These are phyloP conservation scores for Micrastur ruficollis DNA, from an alignment of 2,797 vertebrate genomes.

Conservation along the genomic window DNA sequence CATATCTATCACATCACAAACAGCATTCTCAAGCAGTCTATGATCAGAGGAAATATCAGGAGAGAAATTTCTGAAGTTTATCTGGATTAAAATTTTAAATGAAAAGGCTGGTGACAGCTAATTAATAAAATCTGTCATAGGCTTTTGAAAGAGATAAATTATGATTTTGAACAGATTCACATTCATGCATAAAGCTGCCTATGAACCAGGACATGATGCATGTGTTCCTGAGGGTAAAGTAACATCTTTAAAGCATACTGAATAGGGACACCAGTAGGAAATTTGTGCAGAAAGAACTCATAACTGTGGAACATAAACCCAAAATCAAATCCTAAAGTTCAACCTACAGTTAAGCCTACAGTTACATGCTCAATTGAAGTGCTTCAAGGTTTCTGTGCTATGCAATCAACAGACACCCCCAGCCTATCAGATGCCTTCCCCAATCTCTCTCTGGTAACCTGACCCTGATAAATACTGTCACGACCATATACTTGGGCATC, in stretches of 20 bases:
- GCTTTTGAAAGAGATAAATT: not conserved
- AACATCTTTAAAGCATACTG: not conserved
- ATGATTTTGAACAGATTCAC: not conserved
- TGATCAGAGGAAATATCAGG: not conserved
- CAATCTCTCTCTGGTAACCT: not conserved
- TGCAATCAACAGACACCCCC: not conserved
- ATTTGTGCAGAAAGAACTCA: not conserved
- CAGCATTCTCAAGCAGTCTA: not conserved
- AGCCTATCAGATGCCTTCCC: not conserved
- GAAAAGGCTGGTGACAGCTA: not conserved
- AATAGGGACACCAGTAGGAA: not conserved
- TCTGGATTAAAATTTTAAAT: not conserved
- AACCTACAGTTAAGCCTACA: not conserved
- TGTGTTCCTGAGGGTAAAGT: not conserved
- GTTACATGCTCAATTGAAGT: not conserved
- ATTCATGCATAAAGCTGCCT: not conserved
- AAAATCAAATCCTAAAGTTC: not conserved
- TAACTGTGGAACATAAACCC: not conserved
- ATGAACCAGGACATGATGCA: not conserved
- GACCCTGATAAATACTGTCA: not conserved
- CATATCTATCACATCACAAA: not conserved
- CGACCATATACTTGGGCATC: not conserved
- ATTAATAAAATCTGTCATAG: not conserved
- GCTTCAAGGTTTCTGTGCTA: not conserved
- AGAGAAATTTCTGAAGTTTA: not conserved